Conservation (phyloP, 1,140 invertebrate genomes). For the Ceratina japonica region DNA sequence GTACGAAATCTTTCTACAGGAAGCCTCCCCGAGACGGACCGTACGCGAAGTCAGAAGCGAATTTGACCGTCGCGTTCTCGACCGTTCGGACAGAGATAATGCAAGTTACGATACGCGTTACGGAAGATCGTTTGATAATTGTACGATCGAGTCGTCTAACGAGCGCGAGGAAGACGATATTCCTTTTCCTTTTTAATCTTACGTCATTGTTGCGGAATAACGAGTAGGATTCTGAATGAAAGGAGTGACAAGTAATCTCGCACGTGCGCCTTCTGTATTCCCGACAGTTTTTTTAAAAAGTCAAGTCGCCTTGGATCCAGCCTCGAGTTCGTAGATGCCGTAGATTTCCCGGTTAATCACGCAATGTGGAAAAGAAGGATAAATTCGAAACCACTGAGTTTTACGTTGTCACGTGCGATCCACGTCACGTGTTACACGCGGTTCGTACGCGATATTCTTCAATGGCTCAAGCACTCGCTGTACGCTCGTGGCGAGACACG, state of each 20-base stretch:
- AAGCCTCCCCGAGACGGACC: too few species aligned
- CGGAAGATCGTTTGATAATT: slow-evolving; percentile 17
- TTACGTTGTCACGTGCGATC: slow-evolving; percentile 40
- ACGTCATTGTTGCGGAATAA: slow-evolving; percentile 52
- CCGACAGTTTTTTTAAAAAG: slow-evolving; percentile 77
- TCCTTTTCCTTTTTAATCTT: slow-evolving; percentile 39
- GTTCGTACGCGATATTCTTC: slow-evolving; percentile 42
- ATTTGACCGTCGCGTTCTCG: background rate
- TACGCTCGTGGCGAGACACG: slow-evolving; percentile 39
- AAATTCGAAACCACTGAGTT: slow-evolving; percentile 49
- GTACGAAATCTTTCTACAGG: too few species aligned
- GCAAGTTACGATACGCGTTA: slow-evolving; percentile 21
- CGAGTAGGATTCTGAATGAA: slow-evolving; percentile 54
- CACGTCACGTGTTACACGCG: slow-evolving; percentile 38
- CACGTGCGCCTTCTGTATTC: slow-evolving; percentile 76
- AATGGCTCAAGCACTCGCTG: slow-evolving; percentile 47
- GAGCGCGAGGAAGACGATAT: slow-evolving; percentile 48
- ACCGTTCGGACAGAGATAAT: too few species aligned
- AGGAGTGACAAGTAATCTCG: slow-evolving; percentile 68
- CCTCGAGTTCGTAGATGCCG: slow-evolving; percentile 70
- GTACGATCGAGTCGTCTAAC: slow-evolving; percentile 28
- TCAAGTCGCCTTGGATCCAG: slow-evolving; percentile 74
- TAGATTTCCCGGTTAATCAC: slow-evolving; percentile 67
- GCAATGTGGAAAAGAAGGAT: slow-evolving; percentile 62
- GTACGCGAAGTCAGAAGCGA: background rate